Conservation (phyloP, 2,888 invertebrate species). For the Ornithoptera alexandrae region DNA sequence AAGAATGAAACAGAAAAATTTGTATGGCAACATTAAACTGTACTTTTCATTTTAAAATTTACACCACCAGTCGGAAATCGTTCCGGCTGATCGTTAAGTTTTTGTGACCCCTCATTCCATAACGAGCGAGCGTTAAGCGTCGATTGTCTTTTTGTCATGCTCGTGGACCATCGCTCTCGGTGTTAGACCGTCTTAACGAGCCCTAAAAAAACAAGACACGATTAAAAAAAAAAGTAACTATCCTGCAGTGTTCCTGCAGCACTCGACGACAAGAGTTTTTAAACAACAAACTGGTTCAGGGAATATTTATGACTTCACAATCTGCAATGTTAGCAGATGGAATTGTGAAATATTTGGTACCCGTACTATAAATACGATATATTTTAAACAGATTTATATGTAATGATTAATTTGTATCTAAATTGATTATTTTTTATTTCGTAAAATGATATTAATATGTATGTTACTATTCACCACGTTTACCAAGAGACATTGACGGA, state of each 20-base stretch:
- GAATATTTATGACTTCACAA: background rate
- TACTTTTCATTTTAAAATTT: conserved; percentile 17
- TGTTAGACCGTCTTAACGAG: conserved; percentile 49
- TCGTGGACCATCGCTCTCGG: conserved; percentile 27
- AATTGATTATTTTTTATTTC: no score
- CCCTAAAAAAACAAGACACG: conserved; percentile 35
- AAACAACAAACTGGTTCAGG: background rate
- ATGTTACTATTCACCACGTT: no score
- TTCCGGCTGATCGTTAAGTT: conserved; percentile 30
- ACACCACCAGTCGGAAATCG: conserved; percentile 20
- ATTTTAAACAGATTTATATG: no score
- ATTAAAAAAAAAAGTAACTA: conserved; percentile 21
- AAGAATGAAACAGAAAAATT: background rate
- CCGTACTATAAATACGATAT: background rate
- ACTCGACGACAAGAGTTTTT: background rate
- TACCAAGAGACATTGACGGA: no score
- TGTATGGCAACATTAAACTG: background rate
- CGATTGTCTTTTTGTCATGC: conserved; percentile 33
- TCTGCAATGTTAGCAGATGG: background rate
- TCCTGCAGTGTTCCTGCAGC: conserved; percentile 2
- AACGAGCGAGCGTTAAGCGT: conserved; percentile 29
- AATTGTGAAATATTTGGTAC: background rate
- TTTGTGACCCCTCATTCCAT: conserved; percentile 29
- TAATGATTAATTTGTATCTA: no score
- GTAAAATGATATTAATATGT: no score